phyloP scores from a whole-genome alignment of 2,113 vertebrate genomes.

The Bubo scandiacus region DNA sequence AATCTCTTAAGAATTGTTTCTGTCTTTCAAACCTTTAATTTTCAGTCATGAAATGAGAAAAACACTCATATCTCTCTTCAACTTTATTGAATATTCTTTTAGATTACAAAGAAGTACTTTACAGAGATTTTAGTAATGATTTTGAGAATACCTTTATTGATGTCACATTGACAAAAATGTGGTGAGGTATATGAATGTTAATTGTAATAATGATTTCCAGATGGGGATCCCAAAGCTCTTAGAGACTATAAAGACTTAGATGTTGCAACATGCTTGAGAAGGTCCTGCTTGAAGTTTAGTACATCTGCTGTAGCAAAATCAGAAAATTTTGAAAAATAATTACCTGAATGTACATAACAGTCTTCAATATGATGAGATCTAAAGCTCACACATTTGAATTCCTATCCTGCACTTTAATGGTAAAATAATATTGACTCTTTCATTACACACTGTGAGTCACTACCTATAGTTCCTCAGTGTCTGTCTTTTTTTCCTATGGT shows the following conservation, averaged over 20 bases:
- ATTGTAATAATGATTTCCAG: not conserved
- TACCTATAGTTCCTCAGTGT: not conserved
- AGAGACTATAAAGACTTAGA: not conserved
- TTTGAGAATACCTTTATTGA: not conserved
- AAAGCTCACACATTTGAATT: not conserved
- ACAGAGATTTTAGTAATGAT: not conserved
- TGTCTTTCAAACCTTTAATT: not conserved
- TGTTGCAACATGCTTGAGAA: not conserved
- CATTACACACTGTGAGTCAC: not conserved
- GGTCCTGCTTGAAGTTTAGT: not conserved
- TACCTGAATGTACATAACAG: not conserved
- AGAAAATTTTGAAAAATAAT: not conserved
- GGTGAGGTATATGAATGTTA: not conserved
- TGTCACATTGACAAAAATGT: not conserved
- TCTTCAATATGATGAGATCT: not conserved
- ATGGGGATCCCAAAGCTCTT: not conserved
- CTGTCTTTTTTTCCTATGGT: not conserved
- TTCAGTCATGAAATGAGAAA: not conserved
- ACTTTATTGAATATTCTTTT: constrained; percentile 22
- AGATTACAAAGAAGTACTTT: constrained; percentile 33
- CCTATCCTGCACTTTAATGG: not conserved
- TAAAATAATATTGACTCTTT: not conserved
- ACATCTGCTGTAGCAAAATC: not conserved
- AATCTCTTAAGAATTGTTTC: not conserved
- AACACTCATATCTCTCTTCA: constrained; percentile 1